phyloP scores from a whole-genome alignment of 2,888 invertebrate genomes.

The Acanthoscelides obtectus region DNA sequence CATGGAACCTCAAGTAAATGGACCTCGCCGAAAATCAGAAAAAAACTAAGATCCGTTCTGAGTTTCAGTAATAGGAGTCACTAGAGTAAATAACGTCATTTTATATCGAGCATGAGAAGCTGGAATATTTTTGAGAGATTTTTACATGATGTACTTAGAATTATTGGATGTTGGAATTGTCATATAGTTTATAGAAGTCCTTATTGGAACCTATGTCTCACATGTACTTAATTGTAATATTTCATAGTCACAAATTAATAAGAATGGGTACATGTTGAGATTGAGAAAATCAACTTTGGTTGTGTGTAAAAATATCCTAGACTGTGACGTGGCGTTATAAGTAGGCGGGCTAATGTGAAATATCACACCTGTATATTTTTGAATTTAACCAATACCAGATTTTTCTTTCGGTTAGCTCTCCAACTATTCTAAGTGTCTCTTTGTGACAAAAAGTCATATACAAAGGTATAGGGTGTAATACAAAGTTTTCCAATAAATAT shows the following conservation, averaged over 20 bases:
- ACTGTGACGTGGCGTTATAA: too few species aligned
- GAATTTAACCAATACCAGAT: too few species aligned
- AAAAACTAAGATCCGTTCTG: constrained; percentile 54
- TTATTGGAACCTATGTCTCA: neutral
- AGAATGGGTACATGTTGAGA: neutral
- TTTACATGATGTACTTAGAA: neutral
- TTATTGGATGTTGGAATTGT: neutral
- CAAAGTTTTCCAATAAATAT: too few species aligned
- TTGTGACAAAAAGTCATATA: too few species aligned
- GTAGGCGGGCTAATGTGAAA: too few species aligned
- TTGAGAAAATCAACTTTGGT: too few species aligned
- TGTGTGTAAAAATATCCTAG: too few species aligned
- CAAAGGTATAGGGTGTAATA: too few species aligned
- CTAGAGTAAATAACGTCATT: neutral
- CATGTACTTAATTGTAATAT: neutral
- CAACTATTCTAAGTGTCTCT: too few species aligned
- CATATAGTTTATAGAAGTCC: neutral
- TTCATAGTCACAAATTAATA: neutral
- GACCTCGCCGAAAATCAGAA: constrained; percentile 67
- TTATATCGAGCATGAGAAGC: neutral
- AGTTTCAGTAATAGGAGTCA: constrained; percentile 44
- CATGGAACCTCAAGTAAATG: constrained; percentile 52
- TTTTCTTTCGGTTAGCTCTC: too few species aligned
- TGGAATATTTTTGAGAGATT: constrained; percentile 9
- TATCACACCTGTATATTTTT: too few species aligned